Percentiles rank a stretch among this genome's conserved stretches.
These are phyloP conservation scores for Apodemia mormo DNA, from an alignment of 2,888 invertebrate species.

Conservation along the genomic window DNA sequence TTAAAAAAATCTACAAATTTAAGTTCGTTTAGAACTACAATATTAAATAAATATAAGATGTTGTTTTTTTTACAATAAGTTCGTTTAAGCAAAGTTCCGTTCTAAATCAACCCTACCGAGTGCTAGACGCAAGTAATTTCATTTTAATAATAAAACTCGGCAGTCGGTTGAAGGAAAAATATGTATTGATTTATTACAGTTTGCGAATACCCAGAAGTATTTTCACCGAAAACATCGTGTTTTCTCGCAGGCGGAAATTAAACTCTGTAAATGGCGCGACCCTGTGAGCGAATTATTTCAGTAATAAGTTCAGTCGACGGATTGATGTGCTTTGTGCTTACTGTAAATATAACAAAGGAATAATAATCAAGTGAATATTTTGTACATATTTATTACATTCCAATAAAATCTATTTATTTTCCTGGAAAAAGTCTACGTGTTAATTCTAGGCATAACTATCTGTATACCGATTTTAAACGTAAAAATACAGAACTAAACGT, in stretches of 20 bases:
- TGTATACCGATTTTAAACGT: too few relatives aligned
- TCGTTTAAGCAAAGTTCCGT: not conserved
- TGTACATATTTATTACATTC: too few relatives aligned
- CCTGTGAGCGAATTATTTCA: conserved; percentile 20
- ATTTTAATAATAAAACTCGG: conserved; percentile 18
- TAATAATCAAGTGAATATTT: not conserved
- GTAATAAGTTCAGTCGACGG: conserved; percentile 23
- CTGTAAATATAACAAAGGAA: not conserved
- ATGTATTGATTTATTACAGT: conserved; percentile 25
- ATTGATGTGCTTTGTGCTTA: conserved; percentile 8
- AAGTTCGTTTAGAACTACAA: too few relatives aligned
- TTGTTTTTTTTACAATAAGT: not conserved
- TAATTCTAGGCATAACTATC: too few relatives aligned
- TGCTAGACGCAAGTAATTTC: conserved; percentile 4
- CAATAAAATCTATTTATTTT: too few relatives aligned
- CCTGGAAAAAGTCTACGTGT: too few relatives aligned
- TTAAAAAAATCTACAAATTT: too few relatives aligned
- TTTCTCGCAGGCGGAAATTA: conserved; percentile 24
- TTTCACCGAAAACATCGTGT: conserved; percentile 24
- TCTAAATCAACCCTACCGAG: conserved; percentile 1
- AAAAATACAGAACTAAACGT: too few relatives aligned
- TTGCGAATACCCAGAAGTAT: conserved; percentile 15
- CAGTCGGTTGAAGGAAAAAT: conserved; percentile 19
- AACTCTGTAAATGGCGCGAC: conserved; percentile 24
- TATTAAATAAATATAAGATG: too few relatives aligned